Percentiles rank a stretch among this genome's conserved stretches.
Conservation (phyloP, 2,888 invertebrate species). For the Stomorhina lunata region DNA sequence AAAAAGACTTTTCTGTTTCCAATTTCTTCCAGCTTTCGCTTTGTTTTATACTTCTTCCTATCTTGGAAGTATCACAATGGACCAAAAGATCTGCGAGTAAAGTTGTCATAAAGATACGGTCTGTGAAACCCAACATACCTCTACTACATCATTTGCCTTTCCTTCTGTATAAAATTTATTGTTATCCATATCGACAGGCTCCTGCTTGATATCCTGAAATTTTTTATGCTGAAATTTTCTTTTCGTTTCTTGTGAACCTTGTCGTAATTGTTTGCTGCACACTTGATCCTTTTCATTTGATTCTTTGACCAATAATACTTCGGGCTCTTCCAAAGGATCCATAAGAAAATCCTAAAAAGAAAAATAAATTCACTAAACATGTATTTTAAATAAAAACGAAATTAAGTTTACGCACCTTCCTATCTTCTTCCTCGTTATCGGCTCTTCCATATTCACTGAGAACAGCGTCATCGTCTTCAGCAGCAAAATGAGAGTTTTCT, state of each 20-base stretch:
- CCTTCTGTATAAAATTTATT: neutral
- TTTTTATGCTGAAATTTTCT: conserved; percentile 43
- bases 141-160: conserved; percentile 4
- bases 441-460: conserved; percentile 45
- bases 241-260: conserved; percentile 17
- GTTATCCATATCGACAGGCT: conserved; percentile 39
- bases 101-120: too few relatives aligned
- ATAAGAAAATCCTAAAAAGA: conserved; percentile 50
- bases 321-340: conserved; percentile 61
- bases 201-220: conserved; percentile 47
- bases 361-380: neutral
- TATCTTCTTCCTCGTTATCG: conserved; percentile 45
- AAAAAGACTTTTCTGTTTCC: too few relatives aligned
- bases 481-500: conserved; percentile 10
- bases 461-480: conserved; percentile 31
- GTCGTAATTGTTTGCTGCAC: neutral
- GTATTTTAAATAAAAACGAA: neutral
- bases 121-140: neutral
- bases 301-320: conserved; percentile 44
- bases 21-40: too few relatives aligned
- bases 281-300: conserved; percentile 29
- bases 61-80: too few relatives aligned
- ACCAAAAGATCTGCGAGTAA: too few relatives aligned
- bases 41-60: too few relatives aligned
- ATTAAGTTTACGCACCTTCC: conserved; percentile 38